A percentile compares a stretch with the other conserved stretches of the same genome.
Conservation (phyloP, 1,140 invertebrate species). For the Drosophila erecta region DNA sequence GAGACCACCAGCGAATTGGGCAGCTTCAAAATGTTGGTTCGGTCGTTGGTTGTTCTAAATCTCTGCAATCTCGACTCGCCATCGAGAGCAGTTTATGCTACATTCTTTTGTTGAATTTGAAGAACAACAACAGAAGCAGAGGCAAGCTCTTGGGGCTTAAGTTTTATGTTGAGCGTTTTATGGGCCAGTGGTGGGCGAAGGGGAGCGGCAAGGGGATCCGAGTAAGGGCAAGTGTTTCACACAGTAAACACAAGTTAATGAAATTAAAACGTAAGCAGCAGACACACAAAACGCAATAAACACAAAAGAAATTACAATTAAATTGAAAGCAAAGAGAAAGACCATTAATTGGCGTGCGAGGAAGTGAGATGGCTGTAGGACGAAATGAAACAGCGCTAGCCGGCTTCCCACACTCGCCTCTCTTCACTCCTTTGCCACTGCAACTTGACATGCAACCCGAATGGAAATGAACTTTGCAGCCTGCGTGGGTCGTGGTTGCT, state of each 20-base stretch:
- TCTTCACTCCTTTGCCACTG: slow-evolving; percentile 3
- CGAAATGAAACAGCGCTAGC: slow-evolving; percentile 23
- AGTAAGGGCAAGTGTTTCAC: slow-evolving; percentile 71
- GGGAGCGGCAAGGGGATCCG: not conserved
- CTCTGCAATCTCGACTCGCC: slow-evolving; percentile 58
- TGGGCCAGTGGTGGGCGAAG: slow-evolving; percentile 25
- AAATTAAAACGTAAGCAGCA: slow-evolving; percentile 80
- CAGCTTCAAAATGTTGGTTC: slow-evolving; percentile 20
- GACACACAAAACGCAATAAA: slow-evolving; percentile 73
- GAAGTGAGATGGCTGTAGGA: not conserved
- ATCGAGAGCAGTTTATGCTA: slow-evolving; percentile 58
- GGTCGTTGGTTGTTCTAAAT: slow-evolving; percentile 60
- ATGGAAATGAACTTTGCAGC: slow-evolving; percentile 76
- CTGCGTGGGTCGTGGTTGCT: slow-evolving; percentile 59
- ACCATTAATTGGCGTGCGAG: slow-evolving; percentile 12
- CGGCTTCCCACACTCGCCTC: slow-evolving; percentile 24
- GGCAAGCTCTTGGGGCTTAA: slow-evolving; percentile 49
- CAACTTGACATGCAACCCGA: slow-evolving; percentile 71
- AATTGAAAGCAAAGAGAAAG: slow-evolving; percentile 72
- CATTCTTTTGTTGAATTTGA: slow-evolving; percentile 62
- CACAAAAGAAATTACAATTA: slow-evolving; percentile 82
- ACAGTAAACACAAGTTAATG: slow-evolving; percentile 81
- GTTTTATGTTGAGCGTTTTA: slow-evolving; percentile 69
- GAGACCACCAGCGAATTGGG: slow-evolving; percentile 48
- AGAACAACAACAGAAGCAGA: slow-evolving; percentile 30